phyloP scores from a whole-genome alignment of 2,113 vertebrate species.

The Toxotes chatareus region DNA sequence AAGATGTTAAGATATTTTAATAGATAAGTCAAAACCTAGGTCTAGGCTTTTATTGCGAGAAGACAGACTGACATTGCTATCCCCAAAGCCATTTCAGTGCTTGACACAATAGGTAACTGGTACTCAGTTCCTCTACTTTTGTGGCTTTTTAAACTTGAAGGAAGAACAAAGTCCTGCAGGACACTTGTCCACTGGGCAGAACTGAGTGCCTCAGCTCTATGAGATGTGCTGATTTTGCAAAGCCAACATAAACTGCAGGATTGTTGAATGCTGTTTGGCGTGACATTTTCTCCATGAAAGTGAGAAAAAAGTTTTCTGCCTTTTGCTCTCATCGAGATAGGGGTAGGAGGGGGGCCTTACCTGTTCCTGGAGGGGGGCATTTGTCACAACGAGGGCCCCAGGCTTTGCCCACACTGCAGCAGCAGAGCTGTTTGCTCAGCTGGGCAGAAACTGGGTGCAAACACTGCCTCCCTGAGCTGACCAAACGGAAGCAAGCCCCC shows the following conservation, averaged over 20 bases:
- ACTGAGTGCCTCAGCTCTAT: not conserved
- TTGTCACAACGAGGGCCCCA: slow-evolving; percentile 97
- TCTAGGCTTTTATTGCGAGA: too few species aligned
- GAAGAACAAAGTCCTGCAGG: not conserved
- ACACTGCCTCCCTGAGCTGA: slow-evolving; percentile 93
- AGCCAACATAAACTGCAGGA: not conserved
- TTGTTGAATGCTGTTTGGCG: not conserved
- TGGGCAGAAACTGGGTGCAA: slow-evolving; percentile 97
- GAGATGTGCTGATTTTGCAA: not conserved
- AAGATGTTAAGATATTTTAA: too few species aligned
- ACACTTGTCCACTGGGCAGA: not conserved
- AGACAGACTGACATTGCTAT: too few species aligned
- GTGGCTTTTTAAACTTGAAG: not conserved
- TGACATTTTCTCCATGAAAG: not conserved
- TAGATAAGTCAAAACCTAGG: too few species aligned
- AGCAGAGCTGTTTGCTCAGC: slow-evolving; percentile 98
- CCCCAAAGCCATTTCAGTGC: too few species aligned
- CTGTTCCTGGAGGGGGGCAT: slow-evolving; percentile 96
- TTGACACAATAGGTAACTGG: not conserved
- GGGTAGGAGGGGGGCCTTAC: slow-evolving; percentile 84
- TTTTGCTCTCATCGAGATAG: not conserved
- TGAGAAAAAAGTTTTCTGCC: not conserved
- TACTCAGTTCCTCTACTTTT: not conserved
- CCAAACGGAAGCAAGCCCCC: slow-evolving; percentile 96
- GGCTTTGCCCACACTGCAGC: slow-evolving; percentile 99